These are phyloP conservation scores for Sphaeramia orbicularis DNA, from an alignment of 2,797 vertebrate genomes.

Conservation along the genomic window DNA sequence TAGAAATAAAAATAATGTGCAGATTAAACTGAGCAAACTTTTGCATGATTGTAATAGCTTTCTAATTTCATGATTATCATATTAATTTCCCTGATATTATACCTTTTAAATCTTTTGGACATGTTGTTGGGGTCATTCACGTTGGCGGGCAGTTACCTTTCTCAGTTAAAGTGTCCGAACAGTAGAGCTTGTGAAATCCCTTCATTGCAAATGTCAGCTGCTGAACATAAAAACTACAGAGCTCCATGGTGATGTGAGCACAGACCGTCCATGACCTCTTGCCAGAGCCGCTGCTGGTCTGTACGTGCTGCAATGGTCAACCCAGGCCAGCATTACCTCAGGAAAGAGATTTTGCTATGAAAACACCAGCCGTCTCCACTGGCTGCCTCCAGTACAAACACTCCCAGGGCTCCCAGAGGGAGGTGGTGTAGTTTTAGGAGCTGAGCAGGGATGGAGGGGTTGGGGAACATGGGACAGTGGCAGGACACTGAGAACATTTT, in stretches of 20 bases:
- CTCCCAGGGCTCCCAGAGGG: slow-evolving; percentile 72
- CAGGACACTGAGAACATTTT: neutral
- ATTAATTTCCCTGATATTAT: slow-evolving; percentile 8
- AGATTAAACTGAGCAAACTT: slow-evolving; percentile 13
- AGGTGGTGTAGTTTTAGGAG: slow-evolving; percentile 59
- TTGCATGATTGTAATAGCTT: slow-evolving; percentile 6
- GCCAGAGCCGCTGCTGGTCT: slow-evolving; percentile 43
- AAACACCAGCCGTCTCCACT: slow-evolving; percentile 79
- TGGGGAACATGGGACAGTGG: slow-evolving; percentile 28
- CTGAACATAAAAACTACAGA: slow-evolving; percentile 52
- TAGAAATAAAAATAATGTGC: neutral
- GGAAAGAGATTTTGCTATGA: slow-evolving; percentile 78
- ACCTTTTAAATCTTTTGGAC: slow-evolving; percentile 10
- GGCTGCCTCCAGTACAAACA: slow-evolving; percentile 79
- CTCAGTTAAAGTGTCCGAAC: slow-evolving; percentile 12
- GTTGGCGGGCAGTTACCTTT: neutral
- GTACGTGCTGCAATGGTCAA: slow-evolving; percentile 62
- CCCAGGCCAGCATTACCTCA: slow-evolving; percentile 77
- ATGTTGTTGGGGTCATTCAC: slow-evolving; percentile 11
- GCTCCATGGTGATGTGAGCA: slow-evolving; percentile 59
- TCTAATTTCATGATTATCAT: neutral
- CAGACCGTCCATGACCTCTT: slow-evolving; percentile 44
- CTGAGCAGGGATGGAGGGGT: slow-evolving; percentile 10
- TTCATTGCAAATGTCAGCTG: slow-evolving; percentile 26
- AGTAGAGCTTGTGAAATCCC: slow-evolving; percentile 30